These are phyloP conservation scores for Archocentrus centrarchus DNA, from an alignment of 2,113 vertebrate genomes.

Conservation along the genomic window DNA sequence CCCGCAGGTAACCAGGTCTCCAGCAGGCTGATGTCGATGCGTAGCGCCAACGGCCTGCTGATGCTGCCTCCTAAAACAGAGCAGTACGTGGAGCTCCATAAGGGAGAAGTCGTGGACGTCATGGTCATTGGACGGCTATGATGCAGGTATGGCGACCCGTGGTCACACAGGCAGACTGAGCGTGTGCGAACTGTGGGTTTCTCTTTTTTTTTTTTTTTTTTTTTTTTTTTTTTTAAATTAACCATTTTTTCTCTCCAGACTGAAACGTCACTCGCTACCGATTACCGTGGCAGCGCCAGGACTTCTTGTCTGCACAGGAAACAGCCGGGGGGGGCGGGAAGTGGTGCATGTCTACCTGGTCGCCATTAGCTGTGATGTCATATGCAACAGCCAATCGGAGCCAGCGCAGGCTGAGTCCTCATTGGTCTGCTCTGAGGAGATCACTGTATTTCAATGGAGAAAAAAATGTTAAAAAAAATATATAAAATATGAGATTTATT, in stretches of 20 bases:
- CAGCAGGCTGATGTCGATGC: slow-evolving; percentile 99
- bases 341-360: slow-evolving; percentile 97
- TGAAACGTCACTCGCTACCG: slow-evolving; percentile 61
- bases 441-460: slow-evolving; percentile 90
- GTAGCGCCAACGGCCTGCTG: slow-evolving; percentile 98
- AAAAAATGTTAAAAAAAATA: slow-evolving; percentile 83
- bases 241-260: slow-evolving; percentile 54
- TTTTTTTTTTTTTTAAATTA: neutral
- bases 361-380: slow-evolving; percentile 99
- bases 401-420: slow-evolving; percentile 76
- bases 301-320: slow-evolving; percentile 74
- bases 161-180: neutral
- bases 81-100: slow-evolving; percentile 99
- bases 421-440: slow-evolving; percentile 75
- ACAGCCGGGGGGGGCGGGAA: slow-evolving; percentile 67
- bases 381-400: slow-evolving; percentile 93
- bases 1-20: slow-evolving; percentile 96
- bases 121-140: slow-evolving; percentile 99
- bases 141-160: slow-evolving; percentile 76
- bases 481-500: slow-evolving; percentile 90
- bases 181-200: accelerated
- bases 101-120: slow-evolving; percentile 99
- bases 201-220: too few species aligned
- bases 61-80: slow-evolving; percentile 99
- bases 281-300: slow-evolving; percentile 71